Conservation (phyloP, 2,797 vertebrate species). For the Spondyliosoma cantharus region DNA sequence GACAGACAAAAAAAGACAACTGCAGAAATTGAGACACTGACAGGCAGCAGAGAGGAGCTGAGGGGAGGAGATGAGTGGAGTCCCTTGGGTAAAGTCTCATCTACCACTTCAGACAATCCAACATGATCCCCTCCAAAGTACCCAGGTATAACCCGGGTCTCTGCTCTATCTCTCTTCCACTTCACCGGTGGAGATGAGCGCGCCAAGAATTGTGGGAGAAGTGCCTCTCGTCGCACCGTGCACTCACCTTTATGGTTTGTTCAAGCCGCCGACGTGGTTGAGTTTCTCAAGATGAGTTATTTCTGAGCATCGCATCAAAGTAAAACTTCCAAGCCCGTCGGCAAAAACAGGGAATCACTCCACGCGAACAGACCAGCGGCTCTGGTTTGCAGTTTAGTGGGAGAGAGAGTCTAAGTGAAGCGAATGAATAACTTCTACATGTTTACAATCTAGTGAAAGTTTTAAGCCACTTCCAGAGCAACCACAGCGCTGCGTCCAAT, state of each 20-base stretch:
- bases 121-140: conserved; percentile 35
- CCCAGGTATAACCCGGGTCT: conserved; percentile 5
- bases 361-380: background rate
- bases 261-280: conserved; percentile 19
- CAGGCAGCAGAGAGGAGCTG: conserved; percentile 9
- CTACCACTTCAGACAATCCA: conserved; percentile 37
- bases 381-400: background rate
- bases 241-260: conserved; percentile 17
- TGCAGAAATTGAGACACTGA: conserved; percentile 20
- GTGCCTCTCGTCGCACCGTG: conserved; percentile 23
- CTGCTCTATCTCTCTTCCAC: background rate
- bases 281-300: conserved; percentile 22
- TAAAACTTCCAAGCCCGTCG: background rate
- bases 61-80: conserved; percentile 27
- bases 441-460: background rate
- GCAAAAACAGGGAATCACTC: background rate
- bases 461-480: background rate
- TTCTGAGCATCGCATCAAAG: conserved; percentile 6
- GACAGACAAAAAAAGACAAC: conserved; percentile 2
- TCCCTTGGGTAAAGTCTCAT: conserved; percentile 46
- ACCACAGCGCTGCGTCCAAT: background rate
- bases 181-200: conserved; percentile 6
- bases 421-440: background rate
- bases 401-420: background rate
- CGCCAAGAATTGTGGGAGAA: conserved; percentile 25